Base-by-base conservation (phyloP, 2,888 invertebrate species). In the Drosophila ezoana region DNA sequence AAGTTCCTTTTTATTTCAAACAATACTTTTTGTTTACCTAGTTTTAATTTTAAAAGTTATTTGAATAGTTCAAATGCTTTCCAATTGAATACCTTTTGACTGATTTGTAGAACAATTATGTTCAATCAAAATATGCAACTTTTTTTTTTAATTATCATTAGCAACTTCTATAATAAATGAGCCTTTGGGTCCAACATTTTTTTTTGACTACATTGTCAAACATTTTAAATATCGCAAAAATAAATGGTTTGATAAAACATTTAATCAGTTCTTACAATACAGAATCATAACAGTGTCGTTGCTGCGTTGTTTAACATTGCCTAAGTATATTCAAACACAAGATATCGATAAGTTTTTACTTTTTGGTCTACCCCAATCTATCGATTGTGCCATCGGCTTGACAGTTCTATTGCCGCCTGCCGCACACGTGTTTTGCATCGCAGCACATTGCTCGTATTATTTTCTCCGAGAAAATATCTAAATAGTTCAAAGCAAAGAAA, bases 401-500 rank as follows among this genome's bases (percentile, higher is more conserved):
- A 45, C 44, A 58, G 16, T 32, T 62, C 58, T 23, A 58, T 67
- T 66, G 48, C 72, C 72, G 59, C 67, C 58, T 64, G 56, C 64
- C 66, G 41, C 83, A 85, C 81, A 82, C 81, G 81, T 82, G 81
- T 82, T 81, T 81, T 51, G 52, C 64, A 28, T 16, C 58, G 65
- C 45, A 71, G 67, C 78, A 81, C 81, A 64, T 76, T 81, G 56
- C 33, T 63, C 23, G 51, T 63, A 66, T 62, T 35, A 60, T 47
- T 78, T 80, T 58, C 53, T 61, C 71, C 0, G 28, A 28, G 37
- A 47, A 68, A 51, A 43, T 37, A 38, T 40, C 16, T 41, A 11
- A 18, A 20, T 32, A 53, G 10, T 4, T 16, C 9, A 40, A 41
- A 33, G 14, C 47, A 54, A 28, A 32, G 10, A 28, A 64, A 57